These are phyloP conservation scores for Drosophila incognita DNA, from an alignment of 2,888 invertebrate species.

Conservation along the genomic window DNA sequence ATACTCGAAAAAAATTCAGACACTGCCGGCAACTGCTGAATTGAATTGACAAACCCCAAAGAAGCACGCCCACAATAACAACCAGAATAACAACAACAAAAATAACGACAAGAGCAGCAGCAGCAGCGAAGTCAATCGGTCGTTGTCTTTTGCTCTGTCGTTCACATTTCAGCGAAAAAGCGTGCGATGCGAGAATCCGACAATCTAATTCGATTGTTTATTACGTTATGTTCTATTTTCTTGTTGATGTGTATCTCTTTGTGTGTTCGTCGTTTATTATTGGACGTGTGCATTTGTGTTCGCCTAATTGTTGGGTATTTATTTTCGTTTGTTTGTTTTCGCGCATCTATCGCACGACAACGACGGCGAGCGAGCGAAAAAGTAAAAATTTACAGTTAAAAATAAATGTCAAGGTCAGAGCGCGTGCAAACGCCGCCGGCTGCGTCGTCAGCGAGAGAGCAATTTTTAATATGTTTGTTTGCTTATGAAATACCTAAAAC, in stretches of 20 bases:
- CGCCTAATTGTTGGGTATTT: conserved; percentile 10
- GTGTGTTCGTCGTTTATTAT: conserved; percentile 26
- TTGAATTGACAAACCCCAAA: conserved; percentile 17
- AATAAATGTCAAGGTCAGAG: conserved; percentile 83
- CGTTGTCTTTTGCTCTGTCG: conserved; percentile 29
- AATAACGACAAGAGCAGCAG: conserved; percentile 4
- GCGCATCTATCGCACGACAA: conserved; percentile 25
- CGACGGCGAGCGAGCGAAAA: conserved; percentile 50
- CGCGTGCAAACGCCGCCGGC: conserved; percentile 13
- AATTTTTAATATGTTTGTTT: conserved; percentile 40
- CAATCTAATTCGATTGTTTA: conserved; percentile 27
- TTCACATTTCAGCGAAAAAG: conserved; percentile 10
- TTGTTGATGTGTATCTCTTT: conserved; percentile 13
- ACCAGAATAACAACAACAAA: conserved; percentile 5
- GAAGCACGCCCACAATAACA: conserved; percentile 30
- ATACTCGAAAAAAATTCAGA: conserved; percentile 28
- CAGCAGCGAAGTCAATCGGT: conserved; percentile 23
- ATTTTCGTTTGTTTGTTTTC: conserved; percentile 26
- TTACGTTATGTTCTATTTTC: conserved; percentile 16
- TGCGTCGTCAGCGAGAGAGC: conserved; percentile 29
- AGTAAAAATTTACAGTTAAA: conserved; percentile 74
- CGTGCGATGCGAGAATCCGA: not conserved
- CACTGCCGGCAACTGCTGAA: conserved; percentile 29
- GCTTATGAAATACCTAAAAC: conserved; percentile 15
- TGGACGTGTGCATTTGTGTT: conserved; percentile 16